Evolutionary conservation across 2,888 invertebrate genomes (phyloP), one percentile per base, ranked within the genome.

Genomic region (Bellardia bayeri): DNA sequence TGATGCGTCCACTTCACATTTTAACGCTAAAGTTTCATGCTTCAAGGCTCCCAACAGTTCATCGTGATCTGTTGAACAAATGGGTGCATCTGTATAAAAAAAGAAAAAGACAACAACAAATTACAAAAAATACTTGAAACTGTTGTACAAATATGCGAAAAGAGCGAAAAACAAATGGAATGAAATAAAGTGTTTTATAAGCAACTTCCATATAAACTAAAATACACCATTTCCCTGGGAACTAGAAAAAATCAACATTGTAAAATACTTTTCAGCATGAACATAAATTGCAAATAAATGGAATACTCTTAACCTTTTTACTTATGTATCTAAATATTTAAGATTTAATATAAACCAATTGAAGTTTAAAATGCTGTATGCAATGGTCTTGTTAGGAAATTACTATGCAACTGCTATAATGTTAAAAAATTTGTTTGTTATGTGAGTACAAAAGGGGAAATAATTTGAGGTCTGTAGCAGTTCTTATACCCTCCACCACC

Each of bases 1-100:
- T 92, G 98, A 97, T 90, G 98, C 97, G 92, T 98, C 97, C 89
- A 98, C 97, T 89, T 97, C 96, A 93, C 98, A 98, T 92, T 96
- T 96, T 89, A 98, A 94, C 81, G 96, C 95, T 82, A 98, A 96
- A n/a, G 97, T 97, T 94, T 98, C 98, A 93, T 97, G 97, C 93
- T 97, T 97, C 90, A 98, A 94, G 72, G 98, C 98, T 1, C 98
- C 98, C 90, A 97, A 96, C 74, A 98, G 95, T 92, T 97, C 97
- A 91, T 97, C 97, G 89, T 96, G 96, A 89, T 96, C 96, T 90
- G 97, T 96, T 61, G 95, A 95, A 91, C 97, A 97, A 69, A 97
- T 95, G 88, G 97, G 97, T 86, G 96, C 93, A 92, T 93, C 94
- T 94, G 90, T 11, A 90, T 89, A 58, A 37, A 58, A 68, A 78